Evolutionary conservation across 2,797 vertebrate genomes (phyloP).

Genomic region (Alauda arvensis): DNA sequence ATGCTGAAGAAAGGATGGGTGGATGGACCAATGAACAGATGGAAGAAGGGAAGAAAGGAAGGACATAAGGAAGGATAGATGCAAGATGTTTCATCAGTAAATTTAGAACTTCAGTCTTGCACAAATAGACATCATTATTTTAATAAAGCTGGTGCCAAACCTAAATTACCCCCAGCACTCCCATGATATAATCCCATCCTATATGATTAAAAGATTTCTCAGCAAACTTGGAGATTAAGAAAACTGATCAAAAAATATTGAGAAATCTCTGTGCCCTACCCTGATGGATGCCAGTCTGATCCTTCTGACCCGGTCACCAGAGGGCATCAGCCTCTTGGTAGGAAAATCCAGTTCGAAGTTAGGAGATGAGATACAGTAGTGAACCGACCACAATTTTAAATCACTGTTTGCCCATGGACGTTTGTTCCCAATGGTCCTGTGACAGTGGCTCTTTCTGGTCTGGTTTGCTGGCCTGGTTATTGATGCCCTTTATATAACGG

Average conservation of each 20-base stretch:
- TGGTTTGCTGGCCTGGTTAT: not conserved
- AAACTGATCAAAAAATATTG: conserved; percentile 12
- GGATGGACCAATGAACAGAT: not conserved
- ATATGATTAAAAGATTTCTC: conserved; percentile 44
- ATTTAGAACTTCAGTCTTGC: conserved; percentile 1
- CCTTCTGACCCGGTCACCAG: not conserved
- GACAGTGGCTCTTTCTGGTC: not conserved
- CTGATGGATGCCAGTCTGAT: not conserved
- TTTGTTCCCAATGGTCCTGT: not conserved
- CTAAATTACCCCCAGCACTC: not conserved
- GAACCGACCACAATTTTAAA: not conserved
- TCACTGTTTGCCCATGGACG: rapidly evolving
- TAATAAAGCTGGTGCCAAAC: conserved; percentile 8
- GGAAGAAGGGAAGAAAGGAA: not conserved
- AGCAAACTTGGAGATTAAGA: conserved; percentile 32
- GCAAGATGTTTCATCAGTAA: not conserved
- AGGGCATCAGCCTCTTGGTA: not conserved
- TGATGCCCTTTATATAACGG: not conserved
- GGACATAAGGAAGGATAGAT: not conserved
- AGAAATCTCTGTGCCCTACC: not conserved
- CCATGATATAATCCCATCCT: conserved; percentile 16
- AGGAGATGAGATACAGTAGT: not conserved
- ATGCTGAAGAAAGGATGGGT: not conserved
- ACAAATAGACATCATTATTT: conserved; percentile 34
- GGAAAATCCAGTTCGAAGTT: not conserved